Percentiles rank a stretch among this genome's conserved stretches.
phyloP scores from a whole-genome alignment of 2,113 vertebrate species.

The Barbus barbus region DNA sequence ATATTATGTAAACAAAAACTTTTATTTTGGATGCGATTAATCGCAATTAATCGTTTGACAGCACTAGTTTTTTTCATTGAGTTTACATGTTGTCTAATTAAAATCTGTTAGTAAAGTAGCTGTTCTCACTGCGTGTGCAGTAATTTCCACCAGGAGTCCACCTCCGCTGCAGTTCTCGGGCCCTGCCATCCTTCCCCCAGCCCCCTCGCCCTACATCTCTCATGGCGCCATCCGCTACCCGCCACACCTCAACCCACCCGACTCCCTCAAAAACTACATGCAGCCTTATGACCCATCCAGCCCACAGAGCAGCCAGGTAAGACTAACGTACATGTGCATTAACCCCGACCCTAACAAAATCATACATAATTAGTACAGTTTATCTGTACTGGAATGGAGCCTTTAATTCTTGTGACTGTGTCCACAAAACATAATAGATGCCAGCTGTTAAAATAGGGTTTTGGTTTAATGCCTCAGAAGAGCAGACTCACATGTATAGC shows the following conservation, averaged over 20 bases:
- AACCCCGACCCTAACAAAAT: not conserved
- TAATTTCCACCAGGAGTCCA: slow-evolving; percentile 98
- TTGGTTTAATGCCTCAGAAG: slow-evolving; percentile 21
- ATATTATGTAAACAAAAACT: no score
- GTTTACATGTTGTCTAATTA: not conserved
- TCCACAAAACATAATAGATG: slow-evolving; percentile 19
- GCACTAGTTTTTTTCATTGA: no score
- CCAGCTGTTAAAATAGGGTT: slow-evolving; percentile 25
- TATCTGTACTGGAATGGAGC: slow-evolving; percentile 23
- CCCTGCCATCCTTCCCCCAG: slow-evolving; percentile 93
- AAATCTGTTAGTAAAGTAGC: not conserved
- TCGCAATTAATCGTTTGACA: no score
- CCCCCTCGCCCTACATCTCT: slow-evolving; percentile 93
- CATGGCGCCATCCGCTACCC: slow-evolving; percentile 98
- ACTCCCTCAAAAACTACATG: slow-evolving; percentile 98
- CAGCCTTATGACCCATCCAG: slow-evolving; percentile 98
- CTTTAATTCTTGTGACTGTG: not conserved
- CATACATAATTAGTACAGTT: slow-evolving; percentile 29
- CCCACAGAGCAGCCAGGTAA: slow-evolving; percentile 98
- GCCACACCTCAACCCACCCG: slow-evolving; percentile 97
- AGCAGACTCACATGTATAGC: not conserved
- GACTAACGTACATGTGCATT: not conserved
- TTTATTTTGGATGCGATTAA: no score
- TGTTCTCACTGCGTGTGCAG: slow-evolving; percentile 70
- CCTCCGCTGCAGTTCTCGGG: slow-evolving; percentile 95